Evolutionary conservation across 2,113 vertebrate species (phyloP).

Genomic region (Heterochromis multidens): DNA sequence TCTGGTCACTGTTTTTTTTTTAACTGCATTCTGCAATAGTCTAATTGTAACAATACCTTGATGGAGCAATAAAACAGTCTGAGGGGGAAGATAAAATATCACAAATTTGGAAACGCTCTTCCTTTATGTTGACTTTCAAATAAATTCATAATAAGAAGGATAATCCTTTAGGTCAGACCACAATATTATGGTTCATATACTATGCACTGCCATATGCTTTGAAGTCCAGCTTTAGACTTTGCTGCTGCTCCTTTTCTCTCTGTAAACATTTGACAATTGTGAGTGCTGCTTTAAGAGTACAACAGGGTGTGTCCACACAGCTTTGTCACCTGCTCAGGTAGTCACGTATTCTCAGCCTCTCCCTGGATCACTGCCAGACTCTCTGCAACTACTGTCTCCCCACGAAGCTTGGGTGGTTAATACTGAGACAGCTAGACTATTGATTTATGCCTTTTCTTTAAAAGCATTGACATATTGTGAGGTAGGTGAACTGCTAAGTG

Average conservation of each 20-base stretch:
- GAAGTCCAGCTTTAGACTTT: not conserved
- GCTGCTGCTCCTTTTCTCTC: not conserved
- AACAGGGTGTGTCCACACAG: constrained; percentile 40
- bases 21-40: no score
- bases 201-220: not conserved
- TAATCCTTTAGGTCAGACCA: not conserved
- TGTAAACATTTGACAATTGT: not conserved
- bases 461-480: not conserved
- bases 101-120: no score
- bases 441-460: not conserved
- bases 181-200: not conserved
- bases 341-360: not conserved
- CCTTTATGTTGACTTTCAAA: no score
- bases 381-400: not conserved
- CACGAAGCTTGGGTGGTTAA: not conserved
- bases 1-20: no score
- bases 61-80: no score
- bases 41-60: no score
- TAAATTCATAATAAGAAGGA: no score
- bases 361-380: not conserved
- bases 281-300: not conserved
- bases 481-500: not conserved
- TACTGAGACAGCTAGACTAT: not conserved
- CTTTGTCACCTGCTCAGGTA: constrained; percentile 16
- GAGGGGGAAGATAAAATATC: no score